Evolutionary conservation across 2,113 vertebrate genomes (phyloP).

Genomic region (Panthera uncia): DNA sequence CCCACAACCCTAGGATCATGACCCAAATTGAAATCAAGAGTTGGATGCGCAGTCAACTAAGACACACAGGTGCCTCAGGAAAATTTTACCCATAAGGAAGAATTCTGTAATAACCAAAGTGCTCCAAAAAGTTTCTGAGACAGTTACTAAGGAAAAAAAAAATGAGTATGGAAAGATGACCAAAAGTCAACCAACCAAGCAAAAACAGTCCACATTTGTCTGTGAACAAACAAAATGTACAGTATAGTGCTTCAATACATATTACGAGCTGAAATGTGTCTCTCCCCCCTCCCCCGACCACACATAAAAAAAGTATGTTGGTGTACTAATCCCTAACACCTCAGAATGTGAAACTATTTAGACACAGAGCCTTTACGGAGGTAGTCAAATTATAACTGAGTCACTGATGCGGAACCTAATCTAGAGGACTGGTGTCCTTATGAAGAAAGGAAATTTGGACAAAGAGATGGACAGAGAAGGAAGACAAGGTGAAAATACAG

Average conservation of each 20-base stretch:
- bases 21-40: no score
- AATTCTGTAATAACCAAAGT: neutral
- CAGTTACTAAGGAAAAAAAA: neutral
- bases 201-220: neutral
- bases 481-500: neutral
- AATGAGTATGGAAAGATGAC: neutral
- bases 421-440: neutral
- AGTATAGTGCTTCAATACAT: neutral
- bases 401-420: neutral
- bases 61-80: no score
- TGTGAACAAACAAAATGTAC: neutral
- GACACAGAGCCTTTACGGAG: neutral
- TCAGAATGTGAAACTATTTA: neutral
- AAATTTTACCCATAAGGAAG: neutral
- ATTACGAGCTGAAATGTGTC: neutral
- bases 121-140: neutral
- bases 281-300: rapidly evolving
- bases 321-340: neutral
- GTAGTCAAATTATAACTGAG: neutral
- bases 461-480: neutral
- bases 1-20: no score
- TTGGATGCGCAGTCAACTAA: no score
- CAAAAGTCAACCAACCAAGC: neutral
- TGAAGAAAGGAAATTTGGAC: neutral
- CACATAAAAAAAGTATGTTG: neutral